A percentile compares a stretch with the other conserved stretches of the same genome.
These are phyloP conservation scores for Battus philenor DNA, from an alignment of 1,140 invertebrate genomes.

Conservation along the genomic window DNA sequence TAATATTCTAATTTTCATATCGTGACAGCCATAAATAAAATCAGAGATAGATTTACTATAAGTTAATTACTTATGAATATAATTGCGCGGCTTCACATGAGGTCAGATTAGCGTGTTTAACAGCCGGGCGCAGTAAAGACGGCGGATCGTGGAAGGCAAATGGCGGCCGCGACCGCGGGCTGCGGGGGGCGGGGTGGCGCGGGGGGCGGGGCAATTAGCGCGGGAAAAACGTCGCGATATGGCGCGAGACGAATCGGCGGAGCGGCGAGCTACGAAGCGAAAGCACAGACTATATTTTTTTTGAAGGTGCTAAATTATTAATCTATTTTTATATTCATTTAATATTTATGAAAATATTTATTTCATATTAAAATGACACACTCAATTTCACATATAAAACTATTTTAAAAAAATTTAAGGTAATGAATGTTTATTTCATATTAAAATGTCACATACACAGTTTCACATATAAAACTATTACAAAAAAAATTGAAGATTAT, in stretches of 20 bases:
- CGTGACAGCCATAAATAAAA: not conserved
- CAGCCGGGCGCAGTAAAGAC: slow-evolving; percentile 17
- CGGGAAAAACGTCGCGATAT: slow-evolving; percentile 49
- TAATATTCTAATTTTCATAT: not conserved
- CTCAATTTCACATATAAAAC: no score
- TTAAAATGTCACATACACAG: no score
- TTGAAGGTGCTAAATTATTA: no score
- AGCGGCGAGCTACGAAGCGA: slow-evolving; percentile 21
- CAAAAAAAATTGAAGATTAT: no score
- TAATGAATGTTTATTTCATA: no score
- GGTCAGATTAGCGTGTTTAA: slow-evolving; percentile 11
- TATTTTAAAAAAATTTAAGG: no score
- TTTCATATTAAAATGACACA: no score
- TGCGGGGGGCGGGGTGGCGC: slow-evolving; percentile 18
- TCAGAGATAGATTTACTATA: not conserved
- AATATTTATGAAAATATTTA: no score
- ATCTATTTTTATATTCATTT: no score
- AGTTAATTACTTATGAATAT: not conserved
- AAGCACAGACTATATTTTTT: slow-evolving; percentile 16
- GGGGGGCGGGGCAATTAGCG: slow-evolving; percentile 38
- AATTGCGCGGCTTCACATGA: not conserved
- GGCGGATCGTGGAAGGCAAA: slow-evolving; percentile 21
- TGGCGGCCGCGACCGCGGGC: slow-evolving; percentile 34
- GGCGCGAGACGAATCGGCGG: slow-evolving; percentile 45
- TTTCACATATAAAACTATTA: no score